These are phyloP conservation scores for Paracentrotus lividus DNA, from an alignment of 53 echinoderm and acorn worm species.

Conservation along the genomic window DNA sequence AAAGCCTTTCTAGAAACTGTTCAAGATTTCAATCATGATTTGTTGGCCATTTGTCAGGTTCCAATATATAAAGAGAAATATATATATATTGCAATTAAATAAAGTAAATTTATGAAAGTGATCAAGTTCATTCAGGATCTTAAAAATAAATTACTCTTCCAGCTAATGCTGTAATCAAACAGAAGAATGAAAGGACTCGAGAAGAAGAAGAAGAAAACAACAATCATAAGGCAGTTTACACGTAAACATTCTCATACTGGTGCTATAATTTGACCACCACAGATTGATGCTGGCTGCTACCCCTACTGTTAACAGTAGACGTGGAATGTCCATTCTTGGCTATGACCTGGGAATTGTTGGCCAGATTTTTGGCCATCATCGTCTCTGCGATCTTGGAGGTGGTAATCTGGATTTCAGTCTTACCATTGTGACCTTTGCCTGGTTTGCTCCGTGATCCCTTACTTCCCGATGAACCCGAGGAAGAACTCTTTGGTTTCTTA, in stretches of 20 bases:
- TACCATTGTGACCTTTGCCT: constrained; percentile 30
- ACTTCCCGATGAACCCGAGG: not conserved
- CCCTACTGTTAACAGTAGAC: constrained; percentile 22
- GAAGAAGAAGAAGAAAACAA: no score
- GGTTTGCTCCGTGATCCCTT: constrained; percentile 13
- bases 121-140: no score
- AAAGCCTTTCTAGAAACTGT: no score
- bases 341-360: constrained; percentile 21
- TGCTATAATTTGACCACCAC: constrained; percentile 56
- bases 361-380: constrained; percentile 66
- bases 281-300: constrained; percentile 65
- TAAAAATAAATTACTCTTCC: no score
- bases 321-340: constrained; percentile 59
- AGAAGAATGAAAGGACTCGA: no score
- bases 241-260: not conserved
- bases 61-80: not conserved
- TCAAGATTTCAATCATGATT: not conserved
- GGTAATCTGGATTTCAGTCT: constrained; percentile 69
- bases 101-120: not conserved
- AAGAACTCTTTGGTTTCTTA: not conserved
- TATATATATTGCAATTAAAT: constrained; percentile 36
- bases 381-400: constrained; percentile 79
- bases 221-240: constrained; percentile 29
- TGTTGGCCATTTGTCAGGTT: not conserved
- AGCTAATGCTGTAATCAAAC: no score